Conservation (phyloP, 2,888 invertebrate genomes). For the Caenorhabditis becei region DNA sequence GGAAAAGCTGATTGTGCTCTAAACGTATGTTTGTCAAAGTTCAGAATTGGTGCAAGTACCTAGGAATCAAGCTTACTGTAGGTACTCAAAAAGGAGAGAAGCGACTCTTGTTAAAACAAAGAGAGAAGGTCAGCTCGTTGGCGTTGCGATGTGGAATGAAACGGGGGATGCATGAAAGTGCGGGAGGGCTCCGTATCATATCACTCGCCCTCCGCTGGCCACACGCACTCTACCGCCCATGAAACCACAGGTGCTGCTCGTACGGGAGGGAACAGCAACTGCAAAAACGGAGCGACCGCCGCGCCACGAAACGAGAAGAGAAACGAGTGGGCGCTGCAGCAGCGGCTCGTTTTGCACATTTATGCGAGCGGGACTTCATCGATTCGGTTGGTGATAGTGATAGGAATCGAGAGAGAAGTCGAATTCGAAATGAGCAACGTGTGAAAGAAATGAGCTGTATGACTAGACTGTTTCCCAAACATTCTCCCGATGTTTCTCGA, state of each 20-base stretch:
- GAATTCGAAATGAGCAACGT: conserved; percentile 42
- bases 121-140: not conserved
- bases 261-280: conserved; percentile 21
- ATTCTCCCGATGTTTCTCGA: too few species aligned
- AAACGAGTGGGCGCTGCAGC: conserved; percentile 3
- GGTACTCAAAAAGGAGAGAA: not conserved
- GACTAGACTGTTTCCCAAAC: conserved; percentile 1
- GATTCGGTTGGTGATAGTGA: conserved; percentile 13
- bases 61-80: not conserved
- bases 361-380: conserved; percentile 22
- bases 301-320: not conserved
- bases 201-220: conserved; percentile 3
- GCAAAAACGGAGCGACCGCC: conserved; percentile 19
- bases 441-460: conserved; percentile 16
- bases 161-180: conserved; percentile 7
- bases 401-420: not conserved
- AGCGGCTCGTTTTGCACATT: conserved; percentile 42
- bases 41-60: too few species aligned
- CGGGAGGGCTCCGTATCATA: conserved; percentile 28
- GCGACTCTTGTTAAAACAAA: not conserved
- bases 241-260: conserved; percentile 30
- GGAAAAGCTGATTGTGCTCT: too few species aligned
- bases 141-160: too few species aligned
- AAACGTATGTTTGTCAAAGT: too few species aligned
- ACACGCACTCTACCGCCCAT: conserved; percentile 18